Percentiles rank a stretch among this genome's conserved stretches.
Conservation (phyloP, 1,140 invertebrate genomes). For the Elysia chlorotica region DNA sequence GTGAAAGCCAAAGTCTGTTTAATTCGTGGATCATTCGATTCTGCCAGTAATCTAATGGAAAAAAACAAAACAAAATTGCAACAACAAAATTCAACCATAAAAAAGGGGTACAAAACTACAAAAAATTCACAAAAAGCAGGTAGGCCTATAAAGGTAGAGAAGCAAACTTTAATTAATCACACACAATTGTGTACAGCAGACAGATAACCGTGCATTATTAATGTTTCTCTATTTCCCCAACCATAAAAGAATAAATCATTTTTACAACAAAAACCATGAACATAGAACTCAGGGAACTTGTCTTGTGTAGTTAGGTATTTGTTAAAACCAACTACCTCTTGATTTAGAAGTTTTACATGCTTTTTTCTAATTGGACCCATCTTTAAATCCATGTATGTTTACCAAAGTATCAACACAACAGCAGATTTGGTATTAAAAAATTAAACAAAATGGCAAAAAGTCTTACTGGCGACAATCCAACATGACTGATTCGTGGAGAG, state of each 20-base stretch:
- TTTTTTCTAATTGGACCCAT: no score
- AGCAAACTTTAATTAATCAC: no score
- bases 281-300: neutral
- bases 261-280: neutral
- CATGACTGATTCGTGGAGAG: conserved; percentile 15
- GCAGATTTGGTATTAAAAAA: neutral
- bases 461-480: conserved; percentile 13
- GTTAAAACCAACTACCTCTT: neutral
- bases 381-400: neutral
- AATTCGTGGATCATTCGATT: neutral
- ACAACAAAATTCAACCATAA: neutral
- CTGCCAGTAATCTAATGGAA: neutral
- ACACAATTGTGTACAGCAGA: no score
- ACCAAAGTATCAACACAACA: neutral
- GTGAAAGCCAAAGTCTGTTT: conserved; percentile 13
- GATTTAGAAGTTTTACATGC: neutral
- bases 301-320: neutral
- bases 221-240: no score
- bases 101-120: neutral
- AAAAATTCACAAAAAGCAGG: neutral
- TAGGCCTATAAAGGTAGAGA: no score
- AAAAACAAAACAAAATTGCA: neutral
- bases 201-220: no score
- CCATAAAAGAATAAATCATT: no score
- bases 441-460: neutral